A percentile compares a stretch with the other conserved stretches of the same genome.
phyloP scores from a whole-genome alignment of 2,113 vertebrate genomes.

The Gavialis gangeticus region DNA sequence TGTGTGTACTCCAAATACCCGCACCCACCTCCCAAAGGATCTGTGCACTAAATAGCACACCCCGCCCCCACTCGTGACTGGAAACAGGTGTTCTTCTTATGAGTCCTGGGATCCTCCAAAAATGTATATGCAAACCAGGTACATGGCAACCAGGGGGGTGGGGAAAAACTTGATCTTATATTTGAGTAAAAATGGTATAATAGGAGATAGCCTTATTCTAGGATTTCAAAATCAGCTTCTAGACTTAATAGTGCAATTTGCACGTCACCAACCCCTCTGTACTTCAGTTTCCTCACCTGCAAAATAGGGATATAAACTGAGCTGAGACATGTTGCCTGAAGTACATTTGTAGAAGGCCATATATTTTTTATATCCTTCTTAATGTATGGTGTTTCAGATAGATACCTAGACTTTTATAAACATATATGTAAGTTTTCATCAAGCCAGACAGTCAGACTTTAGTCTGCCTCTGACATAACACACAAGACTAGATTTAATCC shows the following conservation, averaged over 20 bases:
- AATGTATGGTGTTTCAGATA: neutral
- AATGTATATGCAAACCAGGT: no score
- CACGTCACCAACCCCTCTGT: neutral
- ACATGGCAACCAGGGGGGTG: no score
- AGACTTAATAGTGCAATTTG: neutral
- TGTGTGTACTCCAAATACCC: no score
- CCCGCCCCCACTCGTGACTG: no score
- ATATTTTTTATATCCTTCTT: neutral
- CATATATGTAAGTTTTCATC: neutral
- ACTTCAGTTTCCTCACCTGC: neutral
- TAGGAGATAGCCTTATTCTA: neutral
- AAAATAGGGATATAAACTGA: neutral
- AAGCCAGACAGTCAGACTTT: neutral
- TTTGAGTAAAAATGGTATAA: neutral
- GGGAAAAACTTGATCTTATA: no score
- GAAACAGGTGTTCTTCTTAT: no score
- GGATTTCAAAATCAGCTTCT: neutral
- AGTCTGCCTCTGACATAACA: neutral
- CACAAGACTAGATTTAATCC: neutral
- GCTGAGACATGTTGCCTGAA: neutral
- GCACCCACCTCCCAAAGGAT: no score
- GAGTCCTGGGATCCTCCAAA: no score
- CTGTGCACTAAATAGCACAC: no score
- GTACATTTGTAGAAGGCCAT: conserved; percentile 1
- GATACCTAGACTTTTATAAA: neutral